These are phyloP conservation scores for Idaea biselata DNA, from an alignment of 2,888 invertebrate genomes.

Conservation along the genomic window DNA sequence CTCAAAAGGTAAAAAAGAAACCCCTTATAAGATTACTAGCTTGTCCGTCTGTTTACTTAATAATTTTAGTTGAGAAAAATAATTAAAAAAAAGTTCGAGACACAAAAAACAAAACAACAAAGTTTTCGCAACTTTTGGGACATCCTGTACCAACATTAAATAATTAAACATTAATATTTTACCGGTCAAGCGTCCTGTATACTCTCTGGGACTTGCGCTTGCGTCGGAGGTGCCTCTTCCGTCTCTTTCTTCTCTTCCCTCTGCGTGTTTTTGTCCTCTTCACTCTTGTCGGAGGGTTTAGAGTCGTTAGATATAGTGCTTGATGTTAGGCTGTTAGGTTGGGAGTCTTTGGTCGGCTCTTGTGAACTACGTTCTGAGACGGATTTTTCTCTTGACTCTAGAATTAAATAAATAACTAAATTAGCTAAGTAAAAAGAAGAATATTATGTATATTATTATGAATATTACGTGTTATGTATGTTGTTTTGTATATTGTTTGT, in stretches of 20 bases:
- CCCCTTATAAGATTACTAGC: too few species aligned
- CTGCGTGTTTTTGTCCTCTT: conserved; percentile 39
- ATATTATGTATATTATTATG: too few species aligned
- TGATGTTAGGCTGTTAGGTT: conserved; percentile 68
- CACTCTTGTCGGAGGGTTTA: conserved; percentile 57
- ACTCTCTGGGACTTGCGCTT: conserved; percentile 35
- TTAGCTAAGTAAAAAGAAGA: too few species aligned
- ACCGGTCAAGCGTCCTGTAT: conserved; percentile 68
- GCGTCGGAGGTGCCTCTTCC: conserved; percentile 27
- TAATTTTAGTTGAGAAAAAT: too few species aligned
- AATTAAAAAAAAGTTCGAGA: too few species aligned
- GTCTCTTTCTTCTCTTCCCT: conserved; percentile 43
- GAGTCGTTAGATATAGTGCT: conserved; percentile 71
- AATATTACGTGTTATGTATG: too few species aligned
- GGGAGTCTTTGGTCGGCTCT: conserved; percentile 69
- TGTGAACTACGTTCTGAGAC: conserved; percentile 57
- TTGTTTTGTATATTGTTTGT: too few species aligned
- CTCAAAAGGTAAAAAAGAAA: too few species aligned
- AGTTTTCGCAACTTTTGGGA: neutral
- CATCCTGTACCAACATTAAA: neutral
- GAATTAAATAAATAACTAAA: neutral
- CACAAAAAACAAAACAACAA: neutral
- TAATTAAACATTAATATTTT: conserved; percentile 22
- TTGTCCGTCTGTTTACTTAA: too few species aligned
- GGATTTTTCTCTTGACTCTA: conserved; percentile 65